phyloP scores from a whole-genome alignment of 2,797 vertebrate species.

The Helicolenus hilgendorfi region DNA sequence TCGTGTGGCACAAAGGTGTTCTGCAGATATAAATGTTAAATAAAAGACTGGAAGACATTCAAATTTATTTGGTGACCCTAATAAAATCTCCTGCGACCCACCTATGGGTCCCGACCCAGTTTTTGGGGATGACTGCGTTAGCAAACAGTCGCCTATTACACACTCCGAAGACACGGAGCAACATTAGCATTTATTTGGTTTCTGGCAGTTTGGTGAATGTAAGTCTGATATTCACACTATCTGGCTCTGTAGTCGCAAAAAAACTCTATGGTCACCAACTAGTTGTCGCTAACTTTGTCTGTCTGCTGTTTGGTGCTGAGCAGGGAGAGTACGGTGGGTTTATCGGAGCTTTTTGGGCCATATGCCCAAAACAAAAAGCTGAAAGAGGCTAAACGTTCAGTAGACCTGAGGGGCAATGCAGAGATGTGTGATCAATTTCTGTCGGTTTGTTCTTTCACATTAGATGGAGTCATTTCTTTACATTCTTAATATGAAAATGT shows the following conservation, averaged over 20 bases:
- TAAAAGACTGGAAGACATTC: background rate
- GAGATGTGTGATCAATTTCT: background rate
- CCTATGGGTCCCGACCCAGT: no score
- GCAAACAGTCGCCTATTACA: background rate
- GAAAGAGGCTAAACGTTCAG: background rate
- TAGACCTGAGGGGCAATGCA: background rate
- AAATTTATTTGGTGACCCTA: background rate
- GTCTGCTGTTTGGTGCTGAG: background rate
- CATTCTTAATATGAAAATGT: background rate
- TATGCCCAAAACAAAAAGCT: conserved; percentile 4
- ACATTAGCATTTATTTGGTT: background rate
- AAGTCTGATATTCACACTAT: background rate
- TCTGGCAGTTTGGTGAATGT: background rate
- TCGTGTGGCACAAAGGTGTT: background rate
- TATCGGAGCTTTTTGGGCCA: background rate
- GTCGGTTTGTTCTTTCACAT: background rate
- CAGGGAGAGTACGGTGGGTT: background rate
- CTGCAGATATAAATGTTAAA: background rate
- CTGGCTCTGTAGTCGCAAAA: background rate
- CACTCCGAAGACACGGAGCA: background rate
- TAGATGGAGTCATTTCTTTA: background rate
- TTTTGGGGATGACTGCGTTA: background rate
- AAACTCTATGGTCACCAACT: background rate
- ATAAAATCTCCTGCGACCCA: no score
- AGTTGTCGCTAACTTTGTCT: background rate